Conservation (phyloP, 35 echinoderm and acorn worm species). For the Lytechinus variegatus region DNA sequence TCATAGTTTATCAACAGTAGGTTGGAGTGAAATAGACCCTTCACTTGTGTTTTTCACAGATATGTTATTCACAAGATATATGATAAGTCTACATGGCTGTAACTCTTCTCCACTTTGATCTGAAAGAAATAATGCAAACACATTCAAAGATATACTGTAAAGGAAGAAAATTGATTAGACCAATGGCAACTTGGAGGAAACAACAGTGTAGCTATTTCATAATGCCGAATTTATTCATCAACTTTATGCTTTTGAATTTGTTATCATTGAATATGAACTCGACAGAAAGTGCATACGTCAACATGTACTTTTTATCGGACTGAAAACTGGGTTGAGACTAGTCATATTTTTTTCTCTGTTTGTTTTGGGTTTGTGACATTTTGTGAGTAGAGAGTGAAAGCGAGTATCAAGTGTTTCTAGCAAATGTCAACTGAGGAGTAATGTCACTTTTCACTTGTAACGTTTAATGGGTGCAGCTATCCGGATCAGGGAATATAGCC, state of each 20-base stretch:
- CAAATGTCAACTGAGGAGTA: conserved; percentile 14
- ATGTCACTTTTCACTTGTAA: conserved; percentile 32
- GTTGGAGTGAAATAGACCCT: too few relatives aligned
- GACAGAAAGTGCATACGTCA: conserved; percentile 19
- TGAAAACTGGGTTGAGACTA: conserved; percentile 22
- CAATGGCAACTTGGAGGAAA: background rate
- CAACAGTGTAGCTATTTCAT: background rate
- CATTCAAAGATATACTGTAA: background rate
- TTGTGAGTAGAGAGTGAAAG: conserved; percentile 16
- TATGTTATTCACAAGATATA: too few relatives aligned
- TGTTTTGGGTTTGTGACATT: conserved; percentile 45
- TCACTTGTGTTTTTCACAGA: too few relatives aligned
- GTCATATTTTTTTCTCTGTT: conserved; percentile 27
- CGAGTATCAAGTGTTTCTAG: conserved; percentile 35
- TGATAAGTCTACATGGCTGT: too few relatives aligned
- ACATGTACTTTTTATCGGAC: conserved; percentile 5
- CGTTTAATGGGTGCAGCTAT: background rate
- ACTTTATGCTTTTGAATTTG: conserved; percentile 7
- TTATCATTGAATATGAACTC: conserved; percentile 25
- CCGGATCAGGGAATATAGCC: background rate
- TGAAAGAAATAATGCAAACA: background rate
- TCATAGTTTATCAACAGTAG: too few relatives aligned
- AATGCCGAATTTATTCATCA: conserved; percentile 21
- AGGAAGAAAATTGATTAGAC: background rate
- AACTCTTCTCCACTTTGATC: background rate